These are phyloP conservation scores for Lasioglossum baleicum DNA, from an alignment of 1,140 invertebrate species.

Conservation along the genomic window DNA sequence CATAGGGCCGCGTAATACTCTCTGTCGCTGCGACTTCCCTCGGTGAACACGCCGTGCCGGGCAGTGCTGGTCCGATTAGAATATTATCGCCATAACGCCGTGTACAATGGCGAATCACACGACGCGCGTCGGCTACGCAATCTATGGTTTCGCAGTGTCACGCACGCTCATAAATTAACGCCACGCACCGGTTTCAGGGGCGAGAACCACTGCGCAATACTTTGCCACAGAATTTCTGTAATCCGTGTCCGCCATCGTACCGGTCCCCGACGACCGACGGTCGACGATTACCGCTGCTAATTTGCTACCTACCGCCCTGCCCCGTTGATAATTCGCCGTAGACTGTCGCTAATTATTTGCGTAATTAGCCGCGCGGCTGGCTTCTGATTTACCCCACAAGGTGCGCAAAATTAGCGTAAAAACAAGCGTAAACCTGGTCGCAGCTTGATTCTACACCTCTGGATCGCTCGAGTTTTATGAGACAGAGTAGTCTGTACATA, in stretches of 20 bases:
- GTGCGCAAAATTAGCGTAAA: too few species aligned
- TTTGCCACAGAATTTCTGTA: slow-evolving; percentile 46
- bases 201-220: slow-evolving; percentile 30
- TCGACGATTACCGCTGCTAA: not conserved
- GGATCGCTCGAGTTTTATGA: too few species aligned
- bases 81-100: slow-evolving; percentile 55
- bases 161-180: slow-evolving; percentile 52
- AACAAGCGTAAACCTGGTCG: too few species aligned
- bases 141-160: slow-evolving; percentile 41
- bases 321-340: not conserved
- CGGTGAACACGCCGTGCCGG: slow-evolving; percentile 16
- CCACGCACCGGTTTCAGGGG: slow-evolving; percentile 1
- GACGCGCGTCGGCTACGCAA: slow-evolving; percentile 9
- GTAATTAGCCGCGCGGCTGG: not conserved
- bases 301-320: not conserved
- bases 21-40: slow-evolving; percentile 20
- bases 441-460: too few species aligned
- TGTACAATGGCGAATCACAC: slow-evolving; percentile 44
- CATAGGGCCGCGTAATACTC: slow-evolving; percentile 8
- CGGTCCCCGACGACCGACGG: not conserved
- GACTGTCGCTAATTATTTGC: not conserved
- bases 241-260: slow-evolving; percentile 1
- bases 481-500: too few species aligned
- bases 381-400: not conserved
- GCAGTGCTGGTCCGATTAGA: slow-evolving; percentile 42